These are phyloP conservation scores for Atopsyche davidsoni DNA, from an alignment of 1,140 invertebrate species.

Conservation along the genomic window DNA sequence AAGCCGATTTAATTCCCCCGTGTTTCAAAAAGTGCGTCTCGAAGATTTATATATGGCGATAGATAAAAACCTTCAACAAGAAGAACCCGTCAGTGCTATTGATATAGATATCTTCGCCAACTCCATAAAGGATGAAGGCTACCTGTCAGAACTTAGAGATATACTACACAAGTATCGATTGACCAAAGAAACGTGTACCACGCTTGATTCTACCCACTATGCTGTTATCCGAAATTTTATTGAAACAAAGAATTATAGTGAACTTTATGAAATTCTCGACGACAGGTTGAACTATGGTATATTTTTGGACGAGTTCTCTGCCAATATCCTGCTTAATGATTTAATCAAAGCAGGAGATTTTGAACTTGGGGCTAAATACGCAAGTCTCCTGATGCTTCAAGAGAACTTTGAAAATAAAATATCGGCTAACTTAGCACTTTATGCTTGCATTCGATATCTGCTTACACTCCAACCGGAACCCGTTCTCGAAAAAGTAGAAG, in stretches of 20 bases:
- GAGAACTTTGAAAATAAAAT: conserved; percentile 77
- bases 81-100: conserved; percentile 55
- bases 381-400: conserved; percentile 78
- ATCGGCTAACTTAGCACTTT: conserved; percentile 60
- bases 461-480: conserved; percentile 47
- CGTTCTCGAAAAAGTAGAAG: conserved; percentile 35
- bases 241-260: conserved; percentile 50
- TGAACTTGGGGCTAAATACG: conserved; percentile 67
- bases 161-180: conserved; percentile 64
- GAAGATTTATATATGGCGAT: conserved; percentile 58
- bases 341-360: conserved; percentile 67
- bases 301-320: conserved; percentile 74
- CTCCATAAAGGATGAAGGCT: conserved; percentile 44
- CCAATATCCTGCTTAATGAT: conserved; percentile 76
- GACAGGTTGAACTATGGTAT: conserved; percentile 84
- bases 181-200: conserved; percentile 60
- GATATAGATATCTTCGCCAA: conserved; percentile 73
- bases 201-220: conserved; percentile 73
- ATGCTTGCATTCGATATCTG: conserved; percentile 72
- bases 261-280: conserved; percentile 66
- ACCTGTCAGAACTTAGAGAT: conserved; percentile 62
- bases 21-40: conserved; percentile 58
- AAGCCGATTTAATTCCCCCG: conserved; percentile 49
- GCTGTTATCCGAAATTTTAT: conserved; percentile 68
- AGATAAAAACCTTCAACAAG: conserved; percentile 51